Evolutionary conservation across 2,888 invertebrate genomes (phyloP).

Genomic region (Ichneumon xanthorius): DNA sequence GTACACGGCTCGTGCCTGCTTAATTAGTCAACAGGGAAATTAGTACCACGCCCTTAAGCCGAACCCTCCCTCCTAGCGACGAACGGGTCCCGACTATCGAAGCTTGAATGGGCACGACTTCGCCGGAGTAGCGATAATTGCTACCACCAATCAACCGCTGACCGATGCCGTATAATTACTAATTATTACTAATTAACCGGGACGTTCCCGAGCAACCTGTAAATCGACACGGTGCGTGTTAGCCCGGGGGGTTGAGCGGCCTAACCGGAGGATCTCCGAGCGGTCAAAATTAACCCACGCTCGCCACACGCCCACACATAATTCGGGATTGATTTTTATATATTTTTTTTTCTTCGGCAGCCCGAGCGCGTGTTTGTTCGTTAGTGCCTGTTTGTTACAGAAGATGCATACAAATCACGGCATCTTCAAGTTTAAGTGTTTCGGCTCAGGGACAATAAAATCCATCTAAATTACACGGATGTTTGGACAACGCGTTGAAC

Average conservation of each 20-base stretch:
- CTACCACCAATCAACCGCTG: conserved; percentile 65
- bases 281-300: conserved; percentile 67
- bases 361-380: conserved; percentile 21
- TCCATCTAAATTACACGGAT: too few species aligned
- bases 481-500: too few species aligned
- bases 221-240: conserved; percentile 68
- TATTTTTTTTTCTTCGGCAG: conserved; percentile 29
- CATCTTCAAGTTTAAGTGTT: conserved; percentile 5
- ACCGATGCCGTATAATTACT: conserved; percentile 77
- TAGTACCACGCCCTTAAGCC: conserved; percentile 60
- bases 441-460: too few species aligned
- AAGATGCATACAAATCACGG: background rate
- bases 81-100: background rate
- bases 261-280: conserved; percentile 6
- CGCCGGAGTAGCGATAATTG: conserved; percentile 67
- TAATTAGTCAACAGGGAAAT: conserved; percentile 77
- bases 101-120: background rate
- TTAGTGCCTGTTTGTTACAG: conserved; percentile 23
- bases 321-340: conserved; percentile 25
- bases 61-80: conserved; percentile 9
- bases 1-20: conserved; percentile 71
- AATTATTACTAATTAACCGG: conserved; percentile 80
- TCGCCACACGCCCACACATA: conserved; percentile 67
- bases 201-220: conserved; percentile 69
- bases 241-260: conserved; percentile 36